Base-by-base conservation (phyloP, 2,888 invertebrate species). In the Tenthredo mesomela region DNA sequence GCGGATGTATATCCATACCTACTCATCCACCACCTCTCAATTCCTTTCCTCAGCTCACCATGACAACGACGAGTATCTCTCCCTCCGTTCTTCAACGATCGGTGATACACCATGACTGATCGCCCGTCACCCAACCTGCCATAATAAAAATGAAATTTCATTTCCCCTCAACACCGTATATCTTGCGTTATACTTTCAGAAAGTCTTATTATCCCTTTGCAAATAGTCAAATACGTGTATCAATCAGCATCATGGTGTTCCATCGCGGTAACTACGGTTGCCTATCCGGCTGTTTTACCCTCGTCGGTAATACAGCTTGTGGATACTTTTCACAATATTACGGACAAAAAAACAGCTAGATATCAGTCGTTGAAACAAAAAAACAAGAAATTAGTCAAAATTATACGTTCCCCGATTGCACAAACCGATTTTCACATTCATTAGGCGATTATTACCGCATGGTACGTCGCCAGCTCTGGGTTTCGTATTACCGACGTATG, bases 61-160 rank as follows among this genome's bases (percentile, higher is more conserved):
- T 82, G 82, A 82, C 82, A 82, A 82, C 65, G 82, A 61, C 40
- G 21, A 33, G n/a, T 29, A 61, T 40, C 50, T 29, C 78, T 40
- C 50, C 50, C 25, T 21, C 21, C 18, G 21, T 54, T 58, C 82
- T 33, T 58, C 33, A n/a, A 37, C 43, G n/a, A 82, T 67, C 70
- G 80, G 82, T n/a, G n/a, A 82, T 82, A 82, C 47, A 82, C 25
- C 47, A 65, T 82, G 82, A 82, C 47, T 82, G 82, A 82, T 82
- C 82, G 82, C 29, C 67, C 67, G 67, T 82, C 82, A 82, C 10
- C 5, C 18, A 82, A 82, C 47, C 61, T 70, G n/a, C 33, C 29
- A n/a, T 50, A 15, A 29, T 77, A 21, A 47, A 61, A 61, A 25
- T 21, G 29, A 47, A 75, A 47, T 43, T 12, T 75, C n/a, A 47